Percentiles rank a stretch among this genome's conserved stretches.
phyloP scores from a whole-genome alignment of 2,113 vertebrate genomes.

The Corydoras maculifer region DNA sequence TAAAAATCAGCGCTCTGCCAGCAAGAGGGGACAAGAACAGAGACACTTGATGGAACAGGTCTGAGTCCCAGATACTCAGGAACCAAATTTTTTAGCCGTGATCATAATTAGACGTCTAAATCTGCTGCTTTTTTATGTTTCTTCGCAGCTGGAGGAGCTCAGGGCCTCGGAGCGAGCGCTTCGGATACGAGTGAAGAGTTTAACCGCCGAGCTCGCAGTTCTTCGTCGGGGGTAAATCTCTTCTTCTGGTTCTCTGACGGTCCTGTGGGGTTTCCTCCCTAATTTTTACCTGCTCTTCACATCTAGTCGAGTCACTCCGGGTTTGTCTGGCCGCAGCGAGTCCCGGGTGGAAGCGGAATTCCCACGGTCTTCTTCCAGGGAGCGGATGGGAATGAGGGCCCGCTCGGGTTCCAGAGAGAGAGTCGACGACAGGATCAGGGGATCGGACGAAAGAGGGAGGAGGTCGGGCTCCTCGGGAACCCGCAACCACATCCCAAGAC shows the following conservation, averaged over 20 bases:
- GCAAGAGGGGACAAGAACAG: too few relatives aligned
- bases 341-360: conserved; percentile 51
- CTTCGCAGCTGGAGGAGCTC: conserved; percentile 72
- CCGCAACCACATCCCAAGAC: conserved; percentile 45
- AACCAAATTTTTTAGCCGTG: too few relatives aligned
- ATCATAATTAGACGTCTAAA: not conserved
- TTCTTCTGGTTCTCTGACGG: conserved; percentile 9
- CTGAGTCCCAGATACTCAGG: too few relatives aligned
- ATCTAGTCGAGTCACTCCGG: conserved; percentile 60
- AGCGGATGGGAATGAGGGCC: conserved; percentile 49
- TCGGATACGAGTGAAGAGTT: conserved; percentile 72
- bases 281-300: not conserved
- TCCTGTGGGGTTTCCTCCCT: not conserved
- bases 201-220: conserved; percentile 72
- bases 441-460: conserved; percentile 60
- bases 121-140: not conserved
- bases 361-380: conserved; percentile 62
- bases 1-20: too few relatives aligned
- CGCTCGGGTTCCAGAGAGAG: conserved; percentile 71
- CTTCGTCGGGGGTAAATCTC: conserved; percentile 73
- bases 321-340: conserved; percentile 33
- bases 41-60: too few relatives aligned
- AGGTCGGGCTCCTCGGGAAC: conserved; percentile 62
- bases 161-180: conserved; percentile 73
- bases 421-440: conserved; percentile 55